A percentile compares a stretch with the other conserved stretches of the same genome.
Evolutionary conservation across 1,140 invertebrate genomes (phyloP).

Genomic region (Rhyzopertha dominica): DNA sequence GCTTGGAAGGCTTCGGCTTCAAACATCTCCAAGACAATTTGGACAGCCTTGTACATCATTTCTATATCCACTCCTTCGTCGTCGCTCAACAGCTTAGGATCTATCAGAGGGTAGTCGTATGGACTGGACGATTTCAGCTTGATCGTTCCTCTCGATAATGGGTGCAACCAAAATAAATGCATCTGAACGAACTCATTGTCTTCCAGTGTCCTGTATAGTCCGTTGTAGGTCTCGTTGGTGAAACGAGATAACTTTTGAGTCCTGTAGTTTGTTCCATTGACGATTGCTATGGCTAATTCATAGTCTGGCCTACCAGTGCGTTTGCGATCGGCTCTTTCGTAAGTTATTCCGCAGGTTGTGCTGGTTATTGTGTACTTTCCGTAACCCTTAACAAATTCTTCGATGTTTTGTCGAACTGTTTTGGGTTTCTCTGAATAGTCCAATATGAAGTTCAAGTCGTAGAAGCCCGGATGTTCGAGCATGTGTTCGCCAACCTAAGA

Average conservation of each 20-base stretch:
- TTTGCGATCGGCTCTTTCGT: no score
- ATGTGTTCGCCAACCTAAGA: no score
- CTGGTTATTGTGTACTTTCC: no score
- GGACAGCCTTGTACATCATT: conserved; percentile 24
- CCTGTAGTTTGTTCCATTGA: no score
- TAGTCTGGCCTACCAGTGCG: no score
- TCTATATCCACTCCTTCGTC: conserved; percentile 57
- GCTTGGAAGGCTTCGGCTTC: conserved; percentile 55
- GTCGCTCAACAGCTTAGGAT: conserved; percentile 69
- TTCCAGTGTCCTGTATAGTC: background rate
- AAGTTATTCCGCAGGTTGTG: no score
- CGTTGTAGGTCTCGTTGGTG: conserved; percentile 18
- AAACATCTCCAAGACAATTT: conserved; percentile 51
- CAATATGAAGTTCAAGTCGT: no score
- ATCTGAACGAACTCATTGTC: conserved; percentile 62
- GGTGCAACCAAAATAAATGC: conserved; percentile 60
- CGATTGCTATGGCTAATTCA: no score
- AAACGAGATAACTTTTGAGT: conserved; percentile 25
- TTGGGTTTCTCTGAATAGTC: no score
- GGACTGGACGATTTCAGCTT: conserved; percentile 62
- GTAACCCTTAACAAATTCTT: no score
- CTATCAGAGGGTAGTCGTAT: conserved; percentile 66
- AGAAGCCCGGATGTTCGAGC: no score
- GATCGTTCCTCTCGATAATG: conserved; percentile 67
- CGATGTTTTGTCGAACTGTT: no score